Evolutionary conservation across 2,888 invertebrate genomes (phyloP).

Genomic region (Synergus itoensis): DNA sequence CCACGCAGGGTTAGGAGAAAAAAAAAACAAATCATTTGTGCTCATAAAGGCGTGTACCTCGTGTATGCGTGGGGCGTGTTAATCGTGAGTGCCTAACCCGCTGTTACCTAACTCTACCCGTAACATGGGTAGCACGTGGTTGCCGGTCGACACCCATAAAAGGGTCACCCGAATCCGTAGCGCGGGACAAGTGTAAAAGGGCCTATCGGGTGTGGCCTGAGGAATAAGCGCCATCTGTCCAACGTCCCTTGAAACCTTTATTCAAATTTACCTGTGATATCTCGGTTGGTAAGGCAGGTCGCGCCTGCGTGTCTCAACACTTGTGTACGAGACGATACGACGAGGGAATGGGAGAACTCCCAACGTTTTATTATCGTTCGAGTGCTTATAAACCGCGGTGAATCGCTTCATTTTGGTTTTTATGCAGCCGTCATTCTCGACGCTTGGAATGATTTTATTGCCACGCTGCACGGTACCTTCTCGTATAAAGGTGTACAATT

Average conservation of each 20-base stretch:
- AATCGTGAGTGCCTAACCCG: constrained; percentile 56
- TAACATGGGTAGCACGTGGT: constrained; percentile 66
- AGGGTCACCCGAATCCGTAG: constrained; percentile 48
- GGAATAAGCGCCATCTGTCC: constrained; percentile 69
- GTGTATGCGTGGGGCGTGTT: constrained; percentile 56
- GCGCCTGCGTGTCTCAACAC: constrained; percentile 47
- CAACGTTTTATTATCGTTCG: constrained; percentile 64
- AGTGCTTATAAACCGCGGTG: constrained; percentile 65
- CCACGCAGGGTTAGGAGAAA: neutral
- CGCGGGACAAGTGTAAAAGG: constrained; percentile 56
- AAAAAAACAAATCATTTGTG: constrained; percentile 49
- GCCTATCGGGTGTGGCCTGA: constrained; percentile 72
- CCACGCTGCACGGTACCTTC: constrained; percentile 36
- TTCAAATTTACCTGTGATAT: constrained; percentile 32
- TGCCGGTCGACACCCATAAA: constrained; percentile 60
- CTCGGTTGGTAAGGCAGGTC: constrained; percentile 65
- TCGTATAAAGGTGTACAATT: constrained; percentile 35
- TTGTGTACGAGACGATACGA: constrained; percentile 44
- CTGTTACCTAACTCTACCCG: constrained; percentile 61
- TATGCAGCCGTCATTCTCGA: constrained; percentile 61
- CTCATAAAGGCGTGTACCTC: constrained; percentile 52
- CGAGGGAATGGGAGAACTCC: constrained; percentile 49
- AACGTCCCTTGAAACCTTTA: constrained; percentile 39
- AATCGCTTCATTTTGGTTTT: constrained; percentile 71
- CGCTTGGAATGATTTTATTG: constrained; percentile 59